These are phyloP conservation scores for Trichogramma dendrolimi DNA, from an alignment of 2,888 invertebrate genomes.

Conservation along the genomic window DNA sequence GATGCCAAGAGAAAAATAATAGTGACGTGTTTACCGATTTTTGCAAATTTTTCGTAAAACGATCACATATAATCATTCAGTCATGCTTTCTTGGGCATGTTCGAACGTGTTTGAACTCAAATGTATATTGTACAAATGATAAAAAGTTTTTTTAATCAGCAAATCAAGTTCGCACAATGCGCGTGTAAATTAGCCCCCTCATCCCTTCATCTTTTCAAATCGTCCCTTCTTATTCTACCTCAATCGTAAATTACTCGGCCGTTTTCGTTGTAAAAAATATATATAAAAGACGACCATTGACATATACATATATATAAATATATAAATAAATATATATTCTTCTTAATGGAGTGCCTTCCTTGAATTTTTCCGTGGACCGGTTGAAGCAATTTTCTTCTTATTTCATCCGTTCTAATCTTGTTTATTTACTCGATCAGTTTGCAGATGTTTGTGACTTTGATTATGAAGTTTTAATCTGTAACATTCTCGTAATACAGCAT, in stretches of 20 bases:
- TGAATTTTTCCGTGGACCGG: conserved; percentile 9
- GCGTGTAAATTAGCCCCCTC: conserved; percentile 33
- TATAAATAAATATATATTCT: no score
- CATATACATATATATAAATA: conserved; percentile 13
- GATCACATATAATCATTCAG: conserved; percentile 26
- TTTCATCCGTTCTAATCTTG: conserved; percentile 1
- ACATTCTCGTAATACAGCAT: conserved; percentile 14
- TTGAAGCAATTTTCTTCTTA: conserved; percentile 5
- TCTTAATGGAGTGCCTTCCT: conserved; percentile 3
- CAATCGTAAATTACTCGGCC: conserved; percentile 29
- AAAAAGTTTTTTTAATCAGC: conserved; percentile 36
- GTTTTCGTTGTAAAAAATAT: conserved; percentile 25
- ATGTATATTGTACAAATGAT: conserved; percentile 51
- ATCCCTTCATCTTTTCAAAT: conserved; percentile 27
- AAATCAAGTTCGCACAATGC: conserved; percentile 32
- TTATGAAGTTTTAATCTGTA: conserved; percentile 10
- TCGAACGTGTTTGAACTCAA: conserved; percentile 45
- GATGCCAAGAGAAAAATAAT: conserved; percentile 21
- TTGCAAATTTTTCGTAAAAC: conserved; percentile 29
- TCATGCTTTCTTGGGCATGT: conserved; percentile 39
- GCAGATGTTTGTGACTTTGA: background rate
- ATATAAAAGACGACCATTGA: conserved; percentile 26
- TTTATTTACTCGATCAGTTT: background rate
- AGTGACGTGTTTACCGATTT: conserved; percentile 34
- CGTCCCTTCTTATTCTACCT: conserved; percentile 28